phyloP scores from a whole-genome alignment of 2,888 invertebrate species.

The Anaspis maculata region DNA sequence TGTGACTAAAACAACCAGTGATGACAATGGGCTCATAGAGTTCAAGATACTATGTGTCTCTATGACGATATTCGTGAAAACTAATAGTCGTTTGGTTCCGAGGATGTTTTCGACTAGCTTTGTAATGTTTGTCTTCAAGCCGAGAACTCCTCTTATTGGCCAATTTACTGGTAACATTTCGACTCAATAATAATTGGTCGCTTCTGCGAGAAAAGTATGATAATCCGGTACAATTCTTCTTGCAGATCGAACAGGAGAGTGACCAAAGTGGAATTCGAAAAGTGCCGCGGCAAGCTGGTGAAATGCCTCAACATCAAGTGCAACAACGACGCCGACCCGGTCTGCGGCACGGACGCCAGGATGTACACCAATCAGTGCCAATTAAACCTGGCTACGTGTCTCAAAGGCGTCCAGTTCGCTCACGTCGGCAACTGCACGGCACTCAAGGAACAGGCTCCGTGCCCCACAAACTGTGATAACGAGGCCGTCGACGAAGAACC shows the following conservation, averaged over 20 bases:
- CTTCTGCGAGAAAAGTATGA: too few species aligned
- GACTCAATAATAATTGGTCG: too few species aligned
- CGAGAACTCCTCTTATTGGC: too few species aligned
- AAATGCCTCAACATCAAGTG: conserved; percentile 71
- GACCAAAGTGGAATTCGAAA: conserved; percentile 67
- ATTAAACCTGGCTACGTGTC: conserved; percentile 73
- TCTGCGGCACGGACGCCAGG: conserved; percentile 84
- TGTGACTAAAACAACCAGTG: too few species aligned
- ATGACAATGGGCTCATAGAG: too few species aligned
- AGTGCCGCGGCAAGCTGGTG: conserved; percentile 64
- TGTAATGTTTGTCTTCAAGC: too few species aligned
- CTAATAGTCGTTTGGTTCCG: too few species aligned
- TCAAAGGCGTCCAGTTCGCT: conserved; percentile 80
- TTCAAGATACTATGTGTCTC: too few species aligned
- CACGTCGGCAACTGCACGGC: conserved; percentile 82
- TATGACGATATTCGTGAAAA: too few species aligned
- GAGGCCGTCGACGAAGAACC: conserved; percentile 56
- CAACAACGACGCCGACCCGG: conserved; percentile 61
- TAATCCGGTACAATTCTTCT: too few species aligned
- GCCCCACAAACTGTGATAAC: conserved; percentile 52
- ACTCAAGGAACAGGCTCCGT: conserved; percentile 55
- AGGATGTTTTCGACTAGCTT: too few species aligned
- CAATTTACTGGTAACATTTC: too few species aligned
- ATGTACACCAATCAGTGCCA: conserved; percentile 79
- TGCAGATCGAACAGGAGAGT: conserved; percentile 48